Evolutionary conservation across 1,140 invertebrate species (phyloP), one percentile per base, ranked within the genome.

Genomic region (Hetaerina americana): DNA sequence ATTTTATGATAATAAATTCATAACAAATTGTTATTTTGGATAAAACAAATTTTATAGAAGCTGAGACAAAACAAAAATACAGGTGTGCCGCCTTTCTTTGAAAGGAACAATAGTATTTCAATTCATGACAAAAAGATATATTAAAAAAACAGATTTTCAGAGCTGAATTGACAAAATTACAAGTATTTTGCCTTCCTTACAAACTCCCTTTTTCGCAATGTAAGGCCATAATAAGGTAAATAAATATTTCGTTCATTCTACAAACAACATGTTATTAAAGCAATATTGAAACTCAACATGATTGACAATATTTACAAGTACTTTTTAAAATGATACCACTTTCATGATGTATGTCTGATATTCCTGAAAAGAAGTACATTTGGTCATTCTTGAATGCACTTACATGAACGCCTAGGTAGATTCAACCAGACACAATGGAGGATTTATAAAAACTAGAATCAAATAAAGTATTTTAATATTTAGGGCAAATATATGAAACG

Each of bases 211-310:
- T 57, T 18, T 57, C 40, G 40, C 40, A n/a, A n/a, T n/a, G 40
- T 57, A 57, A 57, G 40, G 40, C 22, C 66, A 68, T 27, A 18
- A 18, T 25, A 68, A 68, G 27, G 24, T 68, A 26, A 68, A 25
- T 68, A 68, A 68, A 27, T 68, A 68, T 68, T 24, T 27, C 24
- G 66, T 73, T 71, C 66, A 80, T 82, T 82, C 81, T 82, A 82
- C 81, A 82, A 82, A 82, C 79, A 81, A 81, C 79, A 82, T 82
- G 73, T 74, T 83, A 83, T 83, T 83, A 83, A 83, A 83, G 81
- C 81, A 78, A 79, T 82, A 82, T 83, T 80, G 80, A 83, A 83
- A 83, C 81, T 83, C 82, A 82, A 83, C 82, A 80, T 81, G 82
- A 81, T 83, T 80, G 82, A 83, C 81, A 82, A 80, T 74, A 73